A percentile compares a stretch with the other conserved stretches of the same genome.
Conservation (phyloP, 2,113 vertebrate genomes). For the Thinocorus orbignyianus region DNA sequence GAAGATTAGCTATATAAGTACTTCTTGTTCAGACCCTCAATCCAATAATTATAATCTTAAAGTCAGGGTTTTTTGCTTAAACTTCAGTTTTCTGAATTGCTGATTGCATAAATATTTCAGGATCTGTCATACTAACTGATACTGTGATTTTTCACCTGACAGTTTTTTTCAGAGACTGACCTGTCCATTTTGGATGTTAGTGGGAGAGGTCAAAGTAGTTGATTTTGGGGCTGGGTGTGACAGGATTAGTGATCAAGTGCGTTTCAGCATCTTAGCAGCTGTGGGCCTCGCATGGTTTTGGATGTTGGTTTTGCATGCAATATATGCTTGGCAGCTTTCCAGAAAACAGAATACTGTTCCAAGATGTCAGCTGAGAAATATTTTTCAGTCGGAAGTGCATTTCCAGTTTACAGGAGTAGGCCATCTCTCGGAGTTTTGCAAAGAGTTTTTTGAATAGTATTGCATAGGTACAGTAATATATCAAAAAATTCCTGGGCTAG, state of each 20-base stretch:
- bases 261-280: conserved; percentile 63
- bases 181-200: not conserved
- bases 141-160: not conserved
- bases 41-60: not conserved
- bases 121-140: not conserved
- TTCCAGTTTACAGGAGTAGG: conserved; percentile 18
- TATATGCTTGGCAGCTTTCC: conserved; percentile 61
- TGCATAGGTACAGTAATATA: not conserved
- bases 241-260: conserved; percentile 59
- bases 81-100: conserved; percentile 53
- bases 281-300: not conserved
- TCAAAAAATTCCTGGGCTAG: not conserved
- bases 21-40: not conserved
- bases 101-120: conserved; percentile 36
- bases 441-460: not conserved
- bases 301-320: conserved; percentile 29
- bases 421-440: not conserved
- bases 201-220: conserved; percentile 15
- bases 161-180: not conserved
- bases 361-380: conserved; percentile 55
- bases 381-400: conserved; percentile 51
- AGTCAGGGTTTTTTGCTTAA: conserved; percentile 1
- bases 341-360: conserved; percentile 32
- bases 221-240: conserved; percentile 56
- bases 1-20: not conserved